Conservation (phyloP, 2,113 vertebrate genomes). For the Chrysochloris asiatica region DNA sequence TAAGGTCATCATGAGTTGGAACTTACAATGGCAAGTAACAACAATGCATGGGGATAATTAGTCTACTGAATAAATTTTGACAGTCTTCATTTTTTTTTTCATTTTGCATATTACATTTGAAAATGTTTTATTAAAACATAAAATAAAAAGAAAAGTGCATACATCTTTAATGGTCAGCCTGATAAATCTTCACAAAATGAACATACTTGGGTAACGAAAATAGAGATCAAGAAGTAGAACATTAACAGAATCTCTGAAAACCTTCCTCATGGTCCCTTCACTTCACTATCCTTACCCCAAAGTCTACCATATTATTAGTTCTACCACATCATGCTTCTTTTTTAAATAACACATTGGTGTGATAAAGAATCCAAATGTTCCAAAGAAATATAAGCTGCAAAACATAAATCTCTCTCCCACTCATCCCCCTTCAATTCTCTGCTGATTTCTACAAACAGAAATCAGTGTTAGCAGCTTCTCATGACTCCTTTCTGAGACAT, state of each 20-base stretch:
- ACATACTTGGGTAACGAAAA: background rate
- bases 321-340: background rate
- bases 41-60: too few species aligned
- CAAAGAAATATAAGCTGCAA: background rate
- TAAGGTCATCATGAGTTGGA: background rate
- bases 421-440: background rate
- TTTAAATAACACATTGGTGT: background rate
- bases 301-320: background rate
- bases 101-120: too few species aligned
- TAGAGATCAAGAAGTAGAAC: background rate
- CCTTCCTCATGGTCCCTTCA: fast-evolving
- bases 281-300: fast-evolving
- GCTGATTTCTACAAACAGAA: background rate
- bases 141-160: background rate
- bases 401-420: background rate
- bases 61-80: background rate
- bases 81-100: background rate
- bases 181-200: background rate
- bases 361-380: background rate
- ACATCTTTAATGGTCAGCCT: background rate
- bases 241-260: background rate
- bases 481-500: background rate
- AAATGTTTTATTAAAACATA: too few species aligned
- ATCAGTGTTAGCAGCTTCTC: background rate
- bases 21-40: background rate